Evolutionary conservation across 1,140 invertebrate genomes (phyloP), one percentile per base, ranked within the genome.

Genomic region (Sitodiplosis mosellana): DNA sequence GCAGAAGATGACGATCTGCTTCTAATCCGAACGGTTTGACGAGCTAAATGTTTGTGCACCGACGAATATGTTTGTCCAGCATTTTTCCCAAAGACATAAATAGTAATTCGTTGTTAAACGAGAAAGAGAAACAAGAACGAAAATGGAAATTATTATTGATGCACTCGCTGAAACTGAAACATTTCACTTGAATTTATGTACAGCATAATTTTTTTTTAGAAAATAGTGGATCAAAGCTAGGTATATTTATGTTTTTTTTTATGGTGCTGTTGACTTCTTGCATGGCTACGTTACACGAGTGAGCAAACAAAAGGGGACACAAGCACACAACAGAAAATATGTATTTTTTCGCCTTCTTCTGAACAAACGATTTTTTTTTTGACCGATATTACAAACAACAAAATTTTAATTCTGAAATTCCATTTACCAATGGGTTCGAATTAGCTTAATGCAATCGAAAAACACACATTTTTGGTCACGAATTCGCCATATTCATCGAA

Each of bases 1-100:
- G 80, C 67, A 87, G 76, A 64, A 85, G 76, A 74, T 88, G 84
- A 70, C 83, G 76, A 70, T 88, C 83, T 68, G 83, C 83, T 74
- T 87, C 84, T 66, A 83, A 74, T 69, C 84, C 83, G 72, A 84
- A 77, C 62, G 77, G 74, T 68, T 74, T 71, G 52, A 86, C 78
- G 68, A 87, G 74, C 84, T 87, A 65, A 52, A 61, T n/a, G n/a
- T n/a, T n/a, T n/a, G 63, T 51, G 53, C 51, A 51, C 50, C 41
- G 53, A 34, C 51, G n/a, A 54, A 38, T 14, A 46, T 27, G 40
- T 36, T 43, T 37, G 4, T 33, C 6, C 18, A 21, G 21, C n/a
- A 33, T 33, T 42, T 15, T 34, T 4, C n/a, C 42, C 11, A 42
- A 5, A 17, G 18, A 20, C n/a, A n/a, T n/a, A n/a, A n/a, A n/a